Evolutionary conservation across 2,113 vertebrate genomes (phyloP).

Genomic region (Callorhinus ursinus): DNA sequence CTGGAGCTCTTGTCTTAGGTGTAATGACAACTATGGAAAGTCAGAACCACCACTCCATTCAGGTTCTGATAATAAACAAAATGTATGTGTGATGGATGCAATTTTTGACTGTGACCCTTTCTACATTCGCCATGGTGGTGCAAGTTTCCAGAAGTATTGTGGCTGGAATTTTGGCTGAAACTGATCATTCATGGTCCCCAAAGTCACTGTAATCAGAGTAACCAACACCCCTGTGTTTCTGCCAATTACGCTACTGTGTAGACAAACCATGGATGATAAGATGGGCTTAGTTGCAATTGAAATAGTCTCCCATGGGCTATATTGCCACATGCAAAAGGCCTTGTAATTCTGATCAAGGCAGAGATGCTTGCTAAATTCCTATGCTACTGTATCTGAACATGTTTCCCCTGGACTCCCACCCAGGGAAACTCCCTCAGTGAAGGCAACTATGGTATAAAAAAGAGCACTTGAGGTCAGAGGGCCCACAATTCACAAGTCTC

Average conservation of each 20-base stretch:
- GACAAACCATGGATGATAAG: slow-evolving; percentile 71
- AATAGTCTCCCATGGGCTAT: slow-evolving; percentile 50
- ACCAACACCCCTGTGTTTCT: slow-evolving; percentile 67
- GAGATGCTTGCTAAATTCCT: not conserved
- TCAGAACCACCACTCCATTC: slow-evolving; percentile 14
- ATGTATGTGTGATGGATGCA: not conserved
- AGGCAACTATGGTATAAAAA: not conserved
- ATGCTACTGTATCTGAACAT: not conserved
- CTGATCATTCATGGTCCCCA: slow-evolving; percentile 77
- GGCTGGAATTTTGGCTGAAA: slow-evolving; percentile 75
- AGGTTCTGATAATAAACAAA: slow-evolving; percentile 44
- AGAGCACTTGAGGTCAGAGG: not conserved
- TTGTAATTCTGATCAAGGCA: not conserved
- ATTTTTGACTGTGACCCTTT: slow-evolving; percentile 54
- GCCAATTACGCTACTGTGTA: slow-evolving; percentile 76
- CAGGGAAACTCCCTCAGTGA: not conserved
- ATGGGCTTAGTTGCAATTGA: slow-evolving; percentile 59
- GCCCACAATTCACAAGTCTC: not conserved
- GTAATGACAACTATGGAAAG: not conserved
- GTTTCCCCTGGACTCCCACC: not conserved
- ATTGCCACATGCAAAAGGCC: slow-evolving; percentile 27
- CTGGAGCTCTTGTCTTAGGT: not conserved
- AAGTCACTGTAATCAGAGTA: slow-evolving; percentile 71
- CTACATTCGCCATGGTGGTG: slow-evolving; percentile 29
- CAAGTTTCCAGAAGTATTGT: slow-evolving; percentile 62